These are phyloP conservation scores for Antheraea yamamai DNA, from an alignment of 2,888 invertebrate species.

Conservation along the genomic window DNA sequence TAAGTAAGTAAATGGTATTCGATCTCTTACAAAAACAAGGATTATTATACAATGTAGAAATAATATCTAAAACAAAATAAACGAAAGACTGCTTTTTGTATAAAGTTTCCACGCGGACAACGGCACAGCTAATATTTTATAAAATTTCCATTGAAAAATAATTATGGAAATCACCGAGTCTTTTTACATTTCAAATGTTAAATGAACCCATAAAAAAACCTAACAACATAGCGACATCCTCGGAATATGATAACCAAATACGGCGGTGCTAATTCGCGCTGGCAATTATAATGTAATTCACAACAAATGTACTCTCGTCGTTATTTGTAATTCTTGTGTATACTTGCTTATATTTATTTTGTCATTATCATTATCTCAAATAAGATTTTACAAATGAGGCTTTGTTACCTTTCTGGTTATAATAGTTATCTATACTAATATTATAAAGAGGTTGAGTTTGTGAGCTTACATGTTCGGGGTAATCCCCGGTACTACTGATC, in stretches of 20 bases:
- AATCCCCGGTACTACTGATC: too few species aligned
- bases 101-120: too few species aligned
- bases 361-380: not conserved
- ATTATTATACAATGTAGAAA: too few species aligned
- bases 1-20: too few species aligned
- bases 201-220: not conserved
- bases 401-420: not conserved
- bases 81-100: too few species aligned
- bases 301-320: not conserved
- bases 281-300: not conserved
- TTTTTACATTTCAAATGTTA: not conserved
- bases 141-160: too few species aligned
- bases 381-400: not conserved
- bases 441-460: too few species aligned
- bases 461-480: too few species aligned
- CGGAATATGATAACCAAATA: not conserved
- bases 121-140: too few species aligned
- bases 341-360: not conserved
- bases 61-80: too few species aligned
- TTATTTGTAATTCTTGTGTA: not conserved
- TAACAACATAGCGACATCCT: not conserved
- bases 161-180: not conserved
- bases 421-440: too few species aligned
- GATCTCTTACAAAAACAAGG: too few species aligned
- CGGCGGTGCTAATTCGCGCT: not conserved